These are phyloP conservation scores for Pocillopora grandis DNA, from an alignment of 92 coral and sea anemone species.

Conservation along the genomic window DNA sequence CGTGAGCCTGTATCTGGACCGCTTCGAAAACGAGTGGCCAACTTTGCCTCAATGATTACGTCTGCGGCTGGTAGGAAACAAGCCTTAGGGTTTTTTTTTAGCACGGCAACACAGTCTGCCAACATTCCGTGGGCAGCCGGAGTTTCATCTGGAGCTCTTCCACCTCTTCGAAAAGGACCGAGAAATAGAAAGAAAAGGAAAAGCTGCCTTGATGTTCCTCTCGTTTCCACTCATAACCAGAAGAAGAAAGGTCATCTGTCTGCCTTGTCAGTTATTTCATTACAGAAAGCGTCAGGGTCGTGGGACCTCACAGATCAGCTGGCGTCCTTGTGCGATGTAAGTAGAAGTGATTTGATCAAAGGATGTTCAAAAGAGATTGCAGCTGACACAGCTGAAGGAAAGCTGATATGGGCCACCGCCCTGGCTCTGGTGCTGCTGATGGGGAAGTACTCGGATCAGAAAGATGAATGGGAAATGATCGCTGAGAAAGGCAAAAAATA, in stretches of 20 bases:
- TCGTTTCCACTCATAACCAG: too few species aligned
- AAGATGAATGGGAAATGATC: conserved; percentile 81
- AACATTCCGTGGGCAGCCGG: too few species aligned
- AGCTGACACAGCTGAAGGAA: conserved; percentile 36
- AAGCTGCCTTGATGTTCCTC: too few species aligned
- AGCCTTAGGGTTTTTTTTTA: too few species aligned
- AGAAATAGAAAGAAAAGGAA: too few species aligned
- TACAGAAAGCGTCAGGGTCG: conserved; percentile 87
- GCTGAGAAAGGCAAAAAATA: conserved; percentile 68
- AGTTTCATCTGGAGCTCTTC: too few species aligned
- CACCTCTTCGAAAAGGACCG: too few species aligned
- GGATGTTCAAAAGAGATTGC: conserved; percentile 64
- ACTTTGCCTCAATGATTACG: background rate
- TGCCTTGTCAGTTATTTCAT: conserved; percentile 40
- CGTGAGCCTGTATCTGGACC: conserved; percentile 41
- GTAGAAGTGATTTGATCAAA: conserved; percentile 30
- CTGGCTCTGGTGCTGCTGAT: conserved; percentile 64
- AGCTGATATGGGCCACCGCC: conserved; percentile 81
- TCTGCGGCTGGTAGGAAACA: background rate
- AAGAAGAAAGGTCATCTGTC: background rate
- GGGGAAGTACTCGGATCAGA: conserved; percentile 37
- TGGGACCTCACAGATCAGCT: conserved; percentile 74
- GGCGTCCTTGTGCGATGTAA: conserved; percentile 52
- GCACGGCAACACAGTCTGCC: too few species aligned
- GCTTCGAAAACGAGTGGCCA: background rate